These are phyloP conservation scores for Anastrepha obliqua DNA, from an alignment of 1,140 invertebrate species.

Conservation along the genomic window DNA sequence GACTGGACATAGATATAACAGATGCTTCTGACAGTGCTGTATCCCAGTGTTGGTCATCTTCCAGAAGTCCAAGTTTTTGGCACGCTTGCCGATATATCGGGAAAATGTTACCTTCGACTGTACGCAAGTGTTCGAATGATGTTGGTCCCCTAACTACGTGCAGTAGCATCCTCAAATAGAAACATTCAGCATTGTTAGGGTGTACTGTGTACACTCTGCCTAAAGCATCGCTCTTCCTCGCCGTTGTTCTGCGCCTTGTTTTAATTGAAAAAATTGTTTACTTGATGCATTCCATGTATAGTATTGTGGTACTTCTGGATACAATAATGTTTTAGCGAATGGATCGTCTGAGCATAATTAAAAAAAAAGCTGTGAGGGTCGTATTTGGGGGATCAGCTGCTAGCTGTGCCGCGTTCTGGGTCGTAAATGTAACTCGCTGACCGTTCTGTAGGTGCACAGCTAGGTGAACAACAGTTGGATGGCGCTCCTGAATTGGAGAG, in stretches of 20 bases:
- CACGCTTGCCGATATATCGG: background rate
- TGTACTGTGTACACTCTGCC: background rate
- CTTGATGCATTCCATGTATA: background rate
- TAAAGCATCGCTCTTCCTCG: background rate
- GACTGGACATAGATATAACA: background rate
- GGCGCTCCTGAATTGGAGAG: background rate
- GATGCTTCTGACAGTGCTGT: background rate
- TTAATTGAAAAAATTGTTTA: background rate
- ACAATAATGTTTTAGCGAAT: background rate
- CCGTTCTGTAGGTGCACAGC: background rate
- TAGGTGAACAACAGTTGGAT: background rate
- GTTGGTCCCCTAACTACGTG: background rate
- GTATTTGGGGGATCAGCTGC: background rate
- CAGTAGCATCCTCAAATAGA: background rate
- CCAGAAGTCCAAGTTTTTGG: background rate
- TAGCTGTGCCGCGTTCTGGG: background rate
- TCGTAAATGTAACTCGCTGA: background rate
- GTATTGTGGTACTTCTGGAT: background rate
- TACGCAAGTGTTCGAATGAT: no score
- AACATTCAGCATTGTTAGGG: background rate
- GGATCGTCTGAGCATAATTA: background rate
- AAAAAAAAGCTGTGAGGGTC: background rate
- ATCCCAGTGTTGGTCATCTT: slow-evolving; percentile 11
- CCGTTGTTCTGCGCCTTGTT: background rate
- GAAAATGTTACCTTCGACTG: no score